Conservation (phyloP, 1,140 invertebrate genomes). For the Drosophila prosaltans region DNA sequence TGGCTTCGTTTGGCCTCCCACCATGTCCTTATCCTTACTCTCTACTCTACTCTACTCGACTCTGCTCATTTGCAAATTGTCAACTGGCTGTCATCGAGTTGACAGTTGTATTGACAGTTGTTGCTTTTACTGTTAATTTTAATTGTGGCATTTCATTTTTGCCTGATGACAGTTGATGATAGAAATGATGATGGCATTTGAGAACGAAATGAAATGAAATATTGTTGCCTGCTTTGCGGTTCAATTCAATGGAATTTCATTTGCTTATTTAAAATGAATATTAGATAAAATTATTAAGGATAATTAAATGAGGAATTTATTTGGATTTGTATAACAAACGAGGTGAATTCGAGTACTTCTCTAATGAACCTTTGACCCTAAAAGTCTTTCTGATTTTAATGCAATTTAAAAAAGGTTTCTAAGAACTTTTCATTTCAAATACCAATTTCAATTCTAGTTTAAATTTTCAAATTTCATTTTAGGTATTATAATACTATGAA, state of each 20-base stretch:
- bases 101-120: constrained; percentile 75
- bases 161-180: constrained; percentile 40
- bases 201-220: constrained; percentile 17
- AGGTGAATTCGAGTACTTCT: no score
- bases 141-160: constrained; percentile 62
- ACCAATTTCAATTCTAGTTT: no score
- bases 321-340: no score
- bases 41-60: no score
- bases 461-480: no score
- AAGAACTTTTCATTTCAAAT: no score
- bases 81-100: constrained; percentile 63
- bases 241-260: constrained; percentile 32
- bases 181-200: constrained; percentile 9
- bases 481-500: no score
- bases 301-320: no score
- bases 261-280: constrained; percentile 15
- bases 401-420: no score
- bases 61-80: constrained; percentile 37
- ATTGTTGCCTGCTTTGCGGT: constrained; percentile 42
- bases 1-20: constrained; percentile 59
- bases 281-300: neutral
- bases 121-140: constrained; percentile 71
- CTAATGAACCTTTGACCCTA: no score
- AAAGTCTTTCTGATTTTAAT: no score
- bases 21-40: neutral